Evolutionary conservation across 2,797 vertebrate genomes (phyloP).

Genomic region (Hozukius guyotensis): DNA sequence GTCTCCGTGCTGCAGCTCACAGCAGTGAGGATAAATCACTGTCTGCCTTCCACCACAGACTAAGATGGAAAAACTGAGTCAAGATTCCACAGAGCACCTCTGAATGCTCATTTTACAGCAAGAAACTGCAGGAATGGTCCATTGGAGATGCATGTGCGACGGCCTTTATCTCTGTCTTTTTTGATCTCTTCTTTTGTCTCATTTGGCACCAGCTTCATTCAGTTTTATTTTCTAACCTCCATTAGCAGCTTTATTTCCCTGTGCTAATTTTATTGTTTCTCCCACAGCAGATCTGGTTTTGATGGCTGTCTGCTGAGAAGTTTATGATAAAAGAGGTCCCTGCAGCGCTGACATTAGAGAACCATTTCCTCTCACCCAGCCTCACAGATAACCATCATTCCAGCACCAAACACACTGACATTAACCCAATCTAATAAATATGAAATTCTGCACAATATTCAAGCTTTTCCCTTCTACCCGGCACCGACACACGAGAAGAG

Average conservation of each 20-base stretch:
- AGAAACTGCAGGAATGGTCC: constrained; percentile 33
- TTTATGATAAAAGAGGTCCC: constrained; percentile 42
- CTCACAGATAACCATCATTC: constrained; percentile 22
- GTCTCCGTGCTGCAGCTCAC: constrained; percentile 69
- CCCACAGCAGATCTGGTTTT: constrained; percentile 26
- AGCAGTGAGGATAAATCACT: constrained; percentile 76
- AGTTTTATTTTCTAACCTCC: constrained; percentile 2
- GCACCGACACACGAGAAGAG: background rate
- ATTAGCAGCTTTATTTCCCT: constrained; percentile 12
- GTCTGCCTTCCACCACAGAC: constrained; percentile 67
- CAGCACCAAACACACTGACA: constrained; percentile 16
- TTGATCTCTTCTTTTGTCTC: background rate
- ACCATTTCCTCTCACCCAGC: constrained; percentile 27
- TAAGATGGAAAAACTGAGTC: constrained; percentile 80
- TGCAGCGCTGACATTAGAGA: constrained; percentile 35
- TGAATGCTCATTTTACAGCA: constrained; percentile 60
- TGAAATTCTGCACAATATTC: constrained; percentile 4
- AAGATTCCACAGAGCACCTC: constrained; percentile 62
- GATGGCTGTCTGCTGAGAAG: constrained; percentile 39
- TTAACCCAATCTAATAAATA: constrained; percentile 21
- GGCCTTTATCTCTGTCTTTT: constrained; percentile 17
- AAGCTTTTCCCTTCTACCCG: constrained; percentile 3
- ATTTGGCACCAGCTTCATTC: background rate
- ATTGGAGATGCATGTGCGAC: constrained; percentile 30
- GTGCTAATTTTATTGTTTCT: constrained; percentile 29